Percentiles rank a stretch among this genome's conserved stretches.
phyloP scores from a whole-genome alignment of 2,888 invertebrate species.

The Chymomyza amoena region DNA sequence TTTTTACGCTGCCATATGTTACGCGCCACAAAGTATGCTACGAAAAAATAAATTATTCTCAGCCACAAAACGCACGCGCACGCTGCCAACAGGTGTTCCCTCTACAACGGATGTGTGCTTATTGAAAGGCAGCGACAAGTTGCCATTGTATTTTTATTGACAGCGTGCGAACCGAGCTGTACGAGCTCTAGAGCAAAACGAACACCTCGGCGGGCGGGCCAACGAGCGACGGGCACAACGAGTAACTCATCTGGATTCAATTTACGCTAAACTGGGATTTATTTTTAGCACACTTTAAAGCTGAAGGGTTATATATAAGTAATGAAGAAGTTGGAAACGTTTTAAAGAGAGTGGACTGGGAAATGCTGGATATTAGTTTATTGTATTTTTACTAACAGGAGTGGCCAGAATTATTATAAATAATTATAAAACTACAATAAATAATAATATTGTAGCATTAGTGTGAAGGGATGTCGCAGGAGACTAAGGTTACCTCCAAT shows the following conservation, averaged over 20 bases:
- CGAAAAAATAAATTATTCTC: constrained; percentile 3
- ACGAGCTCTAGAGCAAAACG: constrained; percentile 6
- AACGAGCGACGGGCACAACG: background rate
- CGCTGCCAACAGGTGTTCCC: constrained; percentile 76
- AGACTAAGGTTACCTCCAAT: too few species aligned
- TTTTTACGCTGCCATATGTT: constrained; percentile 59
- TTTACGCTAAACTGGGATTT: constrained; percentile 27
- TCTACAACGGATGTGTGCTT: constrained; percentile 66
- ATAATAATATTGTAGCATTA: too few species aligned
- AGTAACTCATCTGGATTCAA: constrained; percentile 31
- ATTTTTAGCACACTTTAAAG: background rate
- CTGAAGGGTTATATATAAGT: background rate
- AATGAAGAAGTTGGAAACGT: background rate
- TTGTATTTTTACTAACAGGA: too few species aligned
- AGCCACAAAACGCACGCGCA: background rate
- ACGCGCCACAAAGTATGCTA: constrained; percentile 60
- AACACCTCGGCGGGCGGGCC: constrained; percentile 8
- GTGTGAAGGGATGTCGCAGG: too few species aligned
- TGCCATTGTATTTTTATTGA: constrained; percentile 60
- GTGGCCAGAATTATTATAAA: too few species aligned
- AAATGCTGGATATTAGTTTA: too few species aligned
- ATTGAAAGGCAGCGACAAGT: constrained; percentile 75
- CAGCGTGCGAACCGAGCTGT: constrained; percentile 44
- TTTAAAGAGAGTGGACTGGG: background rate
- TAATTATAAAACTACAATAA: too few species aligned